Percentiles rank a stretch among this genome's conserved stretches.
Evolutionary conservation across 2,797 vertebrate genomes (phyloP).

Genomic region (Rhadinocentrus ornatus): DNA sequence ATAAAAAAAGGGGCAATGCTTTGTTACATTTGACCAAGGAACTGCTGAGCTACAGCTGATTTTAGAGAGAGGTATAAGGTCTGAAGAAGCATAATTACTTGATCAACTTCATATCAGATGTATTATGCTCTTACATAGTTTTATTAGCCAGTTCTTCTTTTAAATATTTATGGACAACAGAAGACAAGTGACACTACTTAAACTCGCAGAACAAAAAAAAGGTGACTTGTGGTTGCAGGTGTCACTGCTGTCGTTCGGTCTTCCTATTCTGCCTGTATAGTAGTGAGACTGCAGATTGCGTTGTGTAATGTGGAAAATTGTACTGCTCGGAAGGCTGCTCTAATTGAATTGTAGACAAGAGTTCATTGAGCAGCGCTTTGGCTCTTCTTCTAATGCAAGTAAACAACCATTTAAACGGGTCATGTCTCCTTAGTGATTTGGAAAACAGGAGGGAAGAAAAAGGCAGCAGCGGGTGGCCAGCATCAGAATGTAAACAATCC

Average conservation of each 20-base stretch:
- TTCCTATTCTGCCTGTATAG: slow-evolving; percentile 29
- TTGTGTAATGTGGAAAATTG: slow-evolving; percentile 71
- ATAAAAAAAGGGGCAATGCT: slow-evolving; percentile 46
- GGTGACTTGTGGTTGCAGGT: slow-evolving; percentile 35
- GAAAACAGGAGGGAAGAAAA: slow-evolving; percentile 79
- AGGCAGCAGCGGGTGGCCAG: slow-evolving; percentile 78
- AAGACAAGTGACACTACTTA: too few relatives aligned
- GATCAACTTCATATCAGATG: slow-evolving; percentile 2
- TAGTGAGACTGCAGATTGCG: slow-evolving; percentile 48
- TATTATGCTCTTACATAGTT: slow-evolving; percentile 4
- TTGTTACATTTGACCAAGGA: slow-evolving; percentile 52
- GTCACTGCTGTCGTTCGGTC: slow-evolving; percentile 40
- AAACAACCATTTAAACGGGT: slow-evolving; percentile 89
- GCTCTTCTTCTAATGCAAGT: slow-evolving; percentile 85
- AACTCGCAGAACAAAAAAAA: neutral
- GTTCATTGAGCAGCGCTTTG: slow-evolving; percentile 86
- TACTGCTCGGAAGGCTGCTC: slow-evolving; percentile 79
- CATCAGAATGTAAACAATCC: slow-evolving; percentile 83
- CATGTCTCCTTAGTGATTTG: slow-evolving; percentile 82
- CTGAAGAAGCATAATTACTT: slow-evolving; percentile 30
- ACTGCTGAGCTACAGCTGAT: slow-evolving; percentile 46
- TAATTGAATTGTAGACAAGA: slow-evolving; percentile 91
- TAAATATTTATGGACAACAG: neutral
- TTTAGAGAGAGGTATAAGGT: slow-evolving; percentile 30
- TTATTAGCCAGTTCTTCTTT: neutral